phyloP scores from a whole-genome alignment of 1,140 invertebrate genomes.

The Rhynchophorus ferrugineus region DNA sequence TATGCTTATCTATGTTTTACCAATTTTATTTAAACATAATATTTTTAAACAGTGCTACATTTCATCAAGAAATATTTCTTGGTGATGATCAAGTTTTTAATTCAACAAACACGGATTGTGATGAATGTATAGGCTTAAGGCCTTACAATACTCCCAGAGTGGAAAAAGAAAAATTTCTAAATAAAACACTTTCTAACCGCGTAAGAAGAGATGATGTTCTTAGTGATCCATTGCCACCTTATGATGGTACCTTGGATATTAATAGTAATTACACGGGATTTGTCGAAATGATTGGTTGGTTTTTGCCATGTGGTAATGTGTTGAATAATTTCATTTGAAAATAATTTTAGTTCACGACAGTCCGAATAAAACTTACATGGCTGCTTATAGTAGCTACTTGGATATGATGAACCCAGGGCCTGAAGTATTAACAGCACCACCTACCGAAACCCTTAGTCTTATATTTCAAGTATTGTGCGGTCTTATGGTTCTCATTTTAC shows the following conservation, averaged over 20 bases:
- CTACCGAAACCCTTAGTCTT: slow-evolving; percentile 37
- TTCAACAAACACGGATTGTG: slow-evolving; percentile 41
- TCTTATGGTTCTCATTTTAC: slow-evolving; percentile 56
- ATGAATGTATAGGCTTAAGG: slow-evolving; percentile 45
- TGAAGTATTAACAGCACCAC: slow-evolving; percentile 37
- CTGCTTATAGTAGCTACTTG: slow-evolving; percentile 52
- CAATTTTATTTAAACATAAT: background rate
- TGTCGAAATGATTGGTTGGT: slow-evolving; percentile 67
- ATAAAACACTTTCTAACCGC: slow-evolving; percentile 25
- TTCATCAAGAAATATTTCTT: slow-evolving; percentile 56
- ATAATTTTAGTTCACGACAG: slow-evolving; percentile 26
- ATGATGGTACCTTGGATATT: slow-evolving; percentile 66
- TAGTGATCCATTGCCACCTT: slow-evolving; percentile 38
- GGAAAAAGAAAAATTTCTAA: slow-evolving; percentile 22
- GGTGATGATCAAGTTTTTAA: slow-evolving; percentile 52
- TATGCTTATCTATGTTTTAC: slow-evolving; percentile 27
- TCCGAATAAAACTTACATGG: slow-evolving; percentile 33
- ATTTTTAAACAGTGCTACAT: slow-evolving; percentile 36
- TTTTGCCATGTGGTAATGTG: slow-evolving; percentile 28
- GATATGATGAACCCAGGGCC: slow-evolving; percentile 47
- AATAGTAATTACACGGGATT: slow-evolving; percentile 75
- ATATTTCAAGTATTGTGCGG: slow-evolving; percentile 50
- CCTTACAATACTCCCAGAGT: slow-evolving; percentile 40
- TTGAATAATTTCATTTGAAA: slow-evolving; percentile 3
- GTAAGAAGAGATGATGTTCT: slow-evolving; percentile 29